Base-by-base conservation (phyloP, 2,888 invertebrate genomes). In the Acronicta psi region DNA sequence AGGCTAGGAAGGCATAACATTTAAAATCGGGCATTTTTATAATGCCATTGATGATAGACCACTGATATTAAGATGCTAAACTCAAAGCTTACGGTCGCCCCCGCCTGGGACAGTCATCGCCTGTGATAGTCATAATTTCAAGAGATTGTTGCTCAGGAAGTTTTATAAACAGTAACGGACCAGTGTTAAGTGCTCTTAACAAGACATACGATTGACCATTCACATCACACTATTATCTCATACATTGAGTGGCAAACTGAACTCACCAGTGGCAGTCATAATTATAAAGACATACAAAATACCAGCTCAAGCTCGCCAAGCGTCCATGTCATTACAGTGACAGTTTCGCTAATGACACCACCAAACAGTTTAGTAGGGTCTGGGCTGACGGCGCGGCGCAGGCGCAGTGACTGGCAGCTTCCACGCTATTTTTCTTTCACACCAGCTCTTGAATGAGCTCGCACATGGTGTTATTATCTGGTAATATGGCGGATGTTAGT, bases 401-500 rank as follows among this genome's bases (percentile, higher is more conserved):
- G 29, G 23, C 34, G 10, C 10, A 14, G 37, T 65, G 72, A 51
- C 59, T 25, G 42, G 47, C 64, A 49, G 34, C 44, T 57, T 41
- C 42, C 31, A 9, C 42, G 29, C 18, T 43, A 7, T 40, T 20
- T 34, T 49, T 13, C 9, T 42, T 38, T 44, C 47, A 23, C 47
- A 49, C 40, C 17, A 31, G 47, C 43, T 61, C n/a, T 16, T 65
- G 41, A 44, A 25, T 37, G 56, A 69, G 38, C 38, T 36, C 67
- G 46, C 38, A n/a, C 38, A 9, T 36, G 40, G 16, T 54, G 59
- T 46, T 51, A 54, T 57, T 57, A 51, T 65, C 46, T 51, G 11
- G 59, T 51, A 70, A 54, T 58, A 38, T 58, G 66, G 59, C 69
- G 73, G 76, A 74, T 73, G 77, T 71, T 83, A 70, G 83, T 83